Percentiles rank a stretch among this genome's conserved stretches.
phyloP scores from a whole-genome alignment of 2,888 invertebrate genomes.

The Dryobota labecula region DNA sequence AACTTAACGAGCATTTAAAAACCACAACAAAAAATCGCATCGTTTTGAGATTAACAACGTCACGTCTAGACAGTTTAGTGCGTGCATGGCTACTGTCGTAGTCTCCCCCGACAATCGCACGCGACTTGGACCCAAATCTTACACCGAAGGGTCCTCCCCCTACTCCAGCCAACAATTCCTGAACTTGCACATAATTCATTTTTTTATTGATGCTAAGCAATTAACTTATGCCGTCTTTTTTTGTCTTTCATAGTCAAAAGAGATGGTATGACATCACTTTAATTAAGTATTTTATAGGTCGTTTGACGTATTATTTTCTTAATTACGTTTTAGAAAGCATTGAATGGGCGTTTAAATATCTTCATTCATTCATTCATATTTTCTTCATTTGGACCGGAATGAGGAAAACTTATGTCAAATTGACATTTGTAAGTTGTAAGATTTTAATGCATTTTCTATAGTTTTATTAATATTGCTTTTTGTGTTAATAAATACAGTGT shows the following conservation, averaged over 20 bases:
- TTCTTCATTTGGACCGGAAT: conserved; percentile 32
- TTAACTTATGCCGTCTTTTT: conserved; percentile 74
- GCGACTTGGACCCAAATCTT: conserved; percentile 72
- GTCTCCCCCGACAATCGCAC: conserved; percentile 67
- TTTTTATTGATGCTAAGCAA: conserved; percentile 81
- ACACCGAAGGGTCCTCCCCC: conserved; percentile 72
- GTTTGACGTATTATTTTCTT: conserved; percentile 62
- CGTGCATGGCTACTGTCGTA: conserved; percentile 45
- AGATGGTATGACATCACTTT: conserved; percentile 61
- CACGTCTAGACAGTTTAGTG: conserved; percentile 37
- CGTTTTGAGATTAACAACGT: conserved; percentile 32
- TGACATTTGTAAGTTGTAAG: neutral
- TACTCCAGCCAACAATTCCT: conserved; percentile 65
- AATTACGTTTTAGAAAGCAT: conserved; percentile 59
- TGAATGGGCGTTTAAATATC: conserved; percentile 48
- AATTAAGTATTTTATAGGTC: conserved; percentile 65
- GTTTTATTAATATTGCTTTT: neutral
- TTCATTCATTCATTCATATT: no score
- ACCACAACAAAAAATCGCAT: conserved; percentile 3
- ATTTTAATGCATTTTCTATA: neutral
- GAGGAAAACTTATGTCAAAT: neutral
- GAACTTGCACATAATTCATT: conserved; percentile 79
- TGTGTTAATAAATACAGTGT: neutral
- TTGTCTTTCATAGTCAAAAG: conserved; percentile 53
- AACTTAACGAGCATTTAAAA: conserved; percentile 20